These are phyloP conservation scores for Mactra quadrangularis DNA, from an alignment of 1,140 invertebrate species.

Conservation along the genomic window DNA sequence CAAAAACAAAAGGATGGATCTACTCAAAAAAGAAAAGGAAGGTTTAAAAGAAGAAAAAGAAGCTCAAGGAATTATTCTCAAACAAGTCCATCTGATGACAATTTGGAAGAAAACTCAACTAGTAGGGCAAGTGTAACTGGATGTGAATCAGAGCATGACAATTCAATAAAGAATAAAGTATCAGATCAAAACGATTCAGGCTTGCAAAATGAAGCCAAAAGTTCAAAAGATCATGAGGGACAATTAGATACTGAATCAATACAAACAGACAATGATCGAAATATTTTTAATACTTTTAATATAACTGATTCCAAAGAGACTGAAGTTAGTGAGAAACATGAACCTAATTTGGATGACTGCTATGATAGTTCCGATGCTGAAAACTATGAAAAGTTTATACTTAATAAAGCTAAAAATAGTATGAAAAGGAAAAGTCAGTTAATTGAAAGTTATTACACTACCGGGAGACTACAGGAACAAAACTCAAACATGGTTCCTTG, in stretches of 20 bases:
- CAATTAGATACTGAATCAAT: not conserved
- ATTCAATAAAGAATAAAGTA: not conserved
- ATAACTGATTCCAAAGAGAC: not conserved
- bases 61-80: not conserved
- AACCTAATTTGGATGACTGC: not conserved
- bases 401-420: not conserved
- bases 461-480: not conserved
- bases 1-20: not conserved
- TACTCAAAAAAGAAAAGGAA: too few species aligned
- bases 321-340: not conserved
- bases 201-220: not conserved
- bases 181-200: not conserved
- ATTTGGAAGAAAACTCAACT: not conserved
- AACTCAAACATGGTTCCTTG: not conserved
- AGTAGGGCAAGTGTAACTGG: not conserved
- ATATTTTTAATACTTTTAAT: constrained; percentile 14
- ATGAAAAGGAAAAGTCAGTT: constrained; percentile 40
- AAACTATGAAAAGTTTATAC: constrained; percentile 8
- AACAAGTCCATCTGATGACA: not conserved
- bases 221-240: not conserved
- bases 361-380: constrained; percentile 41
- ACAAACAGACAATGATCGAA: not conserved
- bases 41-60: not conserved
- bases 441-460: constrained; percentile 36
- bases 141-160: not conserved